phyloP scores from a whole-genome alignment of 2,113 vertebrate species.

The Chamaea fasciata region DNA sequence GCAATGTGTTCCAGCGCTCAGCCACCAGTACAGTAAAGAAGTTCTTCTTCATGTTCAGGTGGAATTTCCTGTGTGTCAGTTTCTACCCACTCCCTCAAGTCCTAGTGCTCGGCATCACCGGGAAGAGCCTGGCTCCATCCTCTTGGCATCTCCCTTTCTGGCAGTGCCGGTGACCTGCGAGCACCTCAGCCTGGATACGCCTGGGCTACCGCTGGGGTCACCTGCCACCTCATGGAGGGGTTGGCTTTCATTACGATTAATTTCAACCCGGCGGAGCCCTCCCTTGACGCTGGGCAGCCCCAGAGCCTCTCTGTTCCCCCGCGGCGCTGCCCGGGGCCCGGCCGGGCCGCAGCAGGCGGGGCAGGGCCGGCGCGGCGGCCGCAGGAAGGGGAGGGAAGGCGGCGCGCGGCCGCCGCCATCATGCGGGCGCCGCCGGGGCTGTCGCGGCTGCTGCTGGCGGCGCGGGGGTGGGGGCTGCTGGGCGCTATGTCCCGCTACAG shows the following conservation, averaged over 20 bases:
- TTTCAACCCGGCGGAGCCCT: rapidly evolving
- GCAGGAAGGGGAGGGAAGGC: slow-evolving; percentile 9
- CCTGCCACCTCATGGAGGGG: no score
- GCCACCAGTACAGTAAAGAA: not conserved
- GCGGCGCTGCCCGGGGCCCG: not conserved
- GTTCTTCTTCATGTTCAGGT: no score
- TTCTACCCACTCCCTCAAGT: not conserved
- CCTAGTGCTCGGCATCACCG: not conserved
- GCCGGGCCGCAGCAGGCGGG: not conserved
- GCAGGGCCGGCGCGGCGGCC: not conserved
- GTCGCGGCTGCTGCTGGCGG: not conserved
- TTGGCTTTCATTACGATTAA: rapidly evolving
- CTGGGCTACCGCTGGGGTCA: rapidly evolving
- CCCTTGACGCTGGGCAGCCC: rapidly evolving
- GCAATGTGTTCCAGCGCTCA: not conserved
- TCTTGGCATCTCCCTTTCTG: no score
- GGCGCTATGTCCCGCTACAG: slow-evolving; percentile 72
- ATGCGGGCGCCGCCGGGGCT: not conserved
- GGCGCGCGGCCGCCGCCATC: not conserved
- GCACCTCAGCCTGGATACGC: not conserved
- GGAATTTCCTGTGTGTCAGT: not conserved
- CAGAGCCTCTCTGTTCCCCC: rapidly evolving
- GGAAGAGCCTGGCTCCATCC: not conserved
- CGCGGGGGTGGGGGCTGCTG: not conserved
- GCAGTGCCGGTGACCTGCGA: not conserved